Conservation (phyloP, 2,888 invertebrate genomes). For the Aleiodes testaceus region DNA sequence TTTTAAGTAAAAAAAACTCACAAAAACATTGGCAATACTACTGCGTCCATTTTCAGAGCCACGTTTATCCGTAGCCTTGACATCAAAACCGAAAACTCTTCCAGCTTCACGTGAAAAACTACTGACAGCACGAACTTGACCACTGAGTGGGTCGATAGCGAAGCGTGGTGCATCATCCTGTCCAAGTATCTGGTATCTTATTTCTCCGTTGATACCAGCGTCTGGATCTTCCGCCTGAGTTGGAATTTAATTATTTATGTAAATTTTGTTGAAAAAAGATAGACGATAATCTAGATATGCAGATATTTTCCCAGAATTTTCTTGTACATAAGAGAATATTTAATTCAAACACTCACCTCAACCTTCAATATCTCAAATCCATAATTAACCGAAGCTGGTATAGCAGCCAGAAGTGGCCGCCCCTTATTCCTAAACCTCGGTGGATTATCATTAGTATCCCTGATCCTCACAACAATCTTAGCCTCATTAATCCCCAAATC, state of each 20-base stretch:
- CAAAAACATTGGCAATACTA: slow-evolving; percentile 89
- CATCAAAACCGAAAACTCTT: slow-evolving; percentile 88
- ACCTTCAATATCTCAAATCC: slow-evolving; percentile 87
- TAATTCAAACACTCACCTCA: slow-evolving; percentile 74
- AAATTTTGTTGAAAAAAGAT: no score
- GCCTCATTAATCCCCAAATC: slow-evolving; percentile 84
- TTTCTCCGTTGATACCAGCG: slow-evolving; percentile 83
- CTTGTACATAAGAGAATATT: no score
- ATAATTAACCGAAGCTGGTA: slow-evolving; percentile 86
- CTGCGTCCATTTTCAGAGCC: slow-evolving; percentile 89
- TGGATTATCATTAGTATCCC: slow-evolving; percentile 88
- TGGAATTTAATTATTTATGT: background rate
- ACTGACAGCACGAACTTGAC: slow-evolving; percentile 83
- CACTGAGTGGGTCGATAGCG: slow-evolving; percentile 84
- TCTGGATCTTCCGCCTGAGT: slow-evolving; percentile 84
- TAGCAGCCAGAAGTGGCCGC: slow-evolving; percentile 86
- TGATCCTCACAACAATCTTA: slow-evolving; percentile 83
- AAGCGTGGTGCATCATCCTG: slow-evolving; percentile 85
- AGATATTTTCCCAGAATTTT: no score
- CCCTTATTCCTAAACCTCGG: slow-evolving; percentile 85
- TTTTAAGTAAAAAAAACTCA: slow-evolving; percentile 73
- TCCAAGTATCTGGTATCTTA: slow-evolving; percentile 84
- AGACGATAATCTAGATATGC: no score
- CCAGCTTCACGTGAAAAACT: slow-evolving; percentile 82
- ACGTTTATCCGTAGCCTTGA: slow-evolving; percentile 87